Evolutionary conservation across 1,140 invertebrate genomes (phyloP).

Genomic region (Ceratina australensis): DNA sequence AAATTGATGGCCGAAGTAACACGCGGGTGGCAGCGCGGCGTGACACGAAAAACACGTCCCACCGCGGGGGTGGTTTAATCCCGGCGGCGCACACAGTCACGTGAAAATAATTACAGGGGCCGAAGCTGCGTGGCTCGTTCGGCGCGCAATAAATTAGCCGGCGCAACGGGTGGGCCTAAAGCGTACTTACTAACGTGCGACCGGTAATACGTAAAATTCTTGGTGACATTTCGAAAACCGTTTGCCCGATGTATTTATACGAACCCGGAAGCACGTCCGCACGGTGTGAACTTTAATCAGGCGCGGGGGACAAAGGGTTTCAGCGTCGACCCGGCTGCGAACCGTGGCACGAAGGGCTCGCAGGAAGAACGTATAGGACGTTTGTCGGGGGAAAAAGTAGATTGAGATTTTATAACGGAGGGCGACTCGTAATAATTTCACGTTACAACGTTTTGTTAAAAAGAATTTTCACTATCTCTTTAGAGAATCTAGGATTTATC

Average conservation of each 20-base stretch:
- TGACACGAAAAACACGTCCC: slow-evolving; percentile 2
- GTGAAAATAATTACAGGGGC: slow-evolving; percentile 47
- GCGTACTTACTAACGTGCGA: not conserved
- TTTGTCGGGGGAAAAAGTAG: not conserved
- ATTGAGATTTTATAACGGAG: not conserved
- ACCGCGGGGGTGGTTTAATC: slow-evolving; percentile 30
- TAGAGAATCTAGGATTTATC: too few relatives aligned
- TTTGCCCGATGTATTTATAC: not conserved
- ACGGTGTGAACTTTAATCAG: not conserved
- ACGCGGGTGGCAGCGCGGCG: not conserved
- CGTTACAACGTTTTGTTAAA: too few relatives aligned
- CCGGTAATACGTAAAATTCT: slow-evolving; percentile 33
- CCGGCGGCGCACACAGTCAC: slow-evolving; percentile 19
- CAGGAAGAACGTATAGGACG: too few relatives aligned
- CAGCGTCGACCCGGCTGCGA: not conserved
- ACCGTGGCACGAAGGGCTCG: too few relatives aligned
- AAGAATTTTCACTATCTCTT: too few relatives aligned
- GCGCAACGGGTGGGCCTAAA: slow-evolving; percentile 34
- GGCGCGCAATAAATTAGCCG: slow-evolving; percentile 34
- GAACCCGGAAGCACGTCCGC: not conserved
- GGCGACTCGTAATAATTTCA: too few relatives aligned
- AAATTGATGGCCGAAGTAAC: not conserved
- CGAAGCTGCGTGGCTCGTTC: slow-evolving; percentile 36
- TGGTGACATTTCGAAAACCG: not conserved
- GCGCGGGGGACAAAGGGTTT: not conserved